phyloP scores from a whole-genome alignment of 1,140 invertebrate species.

The Sarcophaga bullata region DNA sequence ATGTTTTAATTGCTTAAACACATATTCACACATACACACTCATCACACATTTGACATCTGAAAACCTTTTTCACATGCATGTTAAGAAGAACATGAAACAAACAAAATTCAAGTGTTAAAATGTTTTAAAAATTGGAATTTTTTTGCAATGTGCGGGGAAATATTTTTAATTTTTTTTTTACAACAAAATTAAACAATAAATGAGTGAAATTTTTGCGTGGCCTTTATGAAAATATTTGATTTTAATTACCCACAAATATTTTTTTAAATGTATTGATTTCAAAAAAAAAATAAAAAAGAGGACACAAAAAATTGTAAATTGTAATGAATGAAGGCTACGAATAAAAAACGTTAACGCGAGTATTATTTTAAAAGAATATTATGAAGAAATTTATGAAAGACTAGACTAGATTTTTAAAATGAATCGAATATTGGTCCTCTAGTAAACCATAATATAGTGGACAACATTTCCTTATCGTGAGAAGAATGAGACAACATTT shows the following conservation, averaged over 20 bases:
- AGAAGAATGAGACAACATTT: too few relatives aligned
- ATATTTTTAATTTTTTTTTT: background rate
- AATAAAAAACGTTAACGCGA: too few relatives aligned
- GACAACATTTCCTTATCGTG: too few relatives aligned
- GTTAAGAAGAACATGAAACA: background rate
- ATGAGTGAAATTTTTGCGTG: too few relatives aligned
- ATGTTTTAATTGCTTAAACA: constrained; percentile 22
- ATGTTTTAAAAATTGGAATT: constrained; percentile 14
- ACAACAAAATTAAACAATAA: too few relatives aligned
- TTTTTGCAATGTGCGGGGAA: background rate
- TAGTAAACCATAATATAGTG: too few relatives aligned
- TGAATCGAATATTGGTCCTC: too few relatives aligned
- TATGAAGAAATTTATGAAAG: too few relatives aligned
- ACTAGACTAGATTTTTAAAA: too few relatives aligned
- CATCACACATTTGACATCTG: background rate
- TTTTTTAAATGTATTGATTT: background rate
- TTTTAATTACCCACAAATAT: constrained; percentile 15
- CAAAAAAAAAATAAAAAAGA: background rate
- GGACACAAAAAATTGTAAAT: background rate
- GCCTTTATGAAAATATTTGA: background rate
- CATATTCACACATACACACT: background rate
- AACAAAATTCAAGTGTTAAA: background rate
- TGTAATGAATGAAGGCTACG: background rate
- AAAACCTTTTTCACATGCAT: too few relatives aligned
- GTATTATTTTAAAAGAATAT: too few relatives aligned